Conservation (phyloP, 2,888 invertebrate genomes). For the Lamproptera curius region DNA sequence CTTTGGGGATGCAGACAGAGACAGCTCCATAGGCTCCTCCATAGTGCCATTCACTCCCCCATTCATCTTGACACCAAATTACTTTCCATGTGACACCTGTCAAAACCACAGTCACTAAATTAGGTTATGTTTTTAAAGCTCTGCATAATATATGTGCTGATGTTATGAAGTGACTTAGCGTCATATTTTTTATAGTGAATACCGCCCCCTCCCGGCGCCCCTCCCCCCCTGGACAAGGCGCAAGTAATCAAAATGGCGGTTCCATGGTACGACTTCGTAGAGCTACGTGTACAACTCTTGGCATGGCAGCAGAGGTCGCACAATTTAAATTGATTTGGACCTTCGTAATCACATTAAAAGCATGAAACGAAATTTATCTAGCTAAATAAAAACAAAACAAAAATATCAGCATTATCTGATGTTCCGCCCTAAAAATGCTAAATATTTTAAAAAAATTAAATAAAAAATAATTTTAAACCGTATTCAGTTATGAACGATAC, state of each 20-base stretch:
- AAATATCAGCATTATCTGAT: constrained; percentile 7
- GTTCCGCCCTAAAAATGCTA: too few species aligned
- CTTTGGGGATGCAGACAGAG: constrained; percentile 29
- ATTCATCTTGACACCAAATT: constrained; percentile 55
- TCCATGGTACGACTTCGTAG: constrained; percentile 53
- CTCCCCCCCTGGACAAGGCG: constrained; percentile 58
- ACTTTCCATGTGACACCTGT: constrained; percentile 59
- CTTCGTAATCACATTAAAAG: constrained; percentile 2
- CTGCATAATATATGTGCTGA: constrained; percentile 41
- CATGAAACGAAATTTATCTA: constrained; percentile 3
- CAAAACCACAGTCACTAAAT: constrained; percentile 40
- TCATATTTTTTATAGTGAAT: constrained; percentile 57
- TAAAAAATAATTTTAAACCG: too few species aligned
- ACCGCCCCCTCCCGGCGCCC: constrained; percentile 48
- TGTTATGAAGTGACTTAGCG: constrained; percentile 49
- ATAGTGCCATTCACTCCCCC: constrained; percentile 58
- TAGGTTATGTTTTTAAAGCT: constrained; percentile 45
- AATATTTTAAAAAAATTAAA: too few species aligned
- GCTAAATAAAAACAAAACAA: constrained; percentile 14
- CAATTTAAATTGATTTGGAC: constrained; percentile 25
- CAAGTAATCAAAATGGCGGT: constrained; percentile 74
- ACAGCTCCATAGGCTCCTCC: constrained; percentile 51
- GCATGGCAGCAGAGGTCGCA: constrained; percentile 39
- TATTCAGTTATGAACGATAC: too few species aligned
- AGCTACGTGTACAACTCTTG: constrained; percentile 57